Base-by-base conservation (phyloP, 2,797 vertebrate genomes). In the Gila robusta region DNA sequence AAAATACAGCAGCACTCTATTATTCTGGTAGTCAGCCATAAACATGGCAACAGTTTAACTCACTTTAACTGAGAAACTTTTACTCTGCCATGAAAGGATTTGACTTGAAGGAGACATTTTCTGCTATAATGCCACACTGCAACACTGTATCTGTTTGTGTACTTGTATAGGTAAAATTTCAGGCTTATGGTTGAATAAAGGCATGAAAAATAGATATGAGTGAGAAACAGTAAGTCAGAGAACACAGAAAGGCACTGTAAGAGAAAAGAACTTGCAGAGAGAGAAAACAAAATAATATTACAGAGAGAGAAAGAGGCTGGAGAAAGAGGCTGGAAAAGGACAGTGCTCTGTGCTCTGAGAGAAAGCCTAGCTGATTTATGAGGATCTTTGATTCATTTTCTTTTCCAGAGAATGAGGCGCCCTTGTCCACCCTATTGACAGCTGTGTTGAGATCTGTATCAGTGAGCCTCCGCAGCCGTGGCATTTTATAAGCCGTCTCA, bases 381-480 rank as follows among this genome's bases (percentile, higher is more conserved):
- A 83, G 82, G 79, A 85, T 86, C 76, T 83, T 72, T 70, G 74
- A 41, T 78, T 76, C 39, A 73, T 83, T 69, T 70, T 84, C 85
- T 86, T 16, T 72, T 39, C 52, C 82, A 66, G 64, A 69, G 35
- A 56, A 78, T 47, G 76, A 39, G 3, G 37, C 35, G 52, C 37
- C 44, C 37, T 80, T 72, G 59, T 54, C 59, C 54, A 59, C 23
- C 19, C 77, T 79, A 85, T 83, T 88, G 88, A 89, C 85, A 84
- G 84, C 77, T 73, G 72, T 84, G 77, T 64, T 83, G 84, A 89
- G 78, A 87, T 87, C 83, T 86, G 73, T 77, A 89, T 89, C 86
- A 77, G 79, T 10, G n/a, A 17, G 67, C 52, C 83, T 85, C 44
- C 2, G n/a, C 72, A 67, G 28, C 73, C 52, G 44, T 84, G 73